phyloP scores from a whole-genome alignment of 2,888 invertebrate species.

The Entomobrya multifasciata region DNA sequence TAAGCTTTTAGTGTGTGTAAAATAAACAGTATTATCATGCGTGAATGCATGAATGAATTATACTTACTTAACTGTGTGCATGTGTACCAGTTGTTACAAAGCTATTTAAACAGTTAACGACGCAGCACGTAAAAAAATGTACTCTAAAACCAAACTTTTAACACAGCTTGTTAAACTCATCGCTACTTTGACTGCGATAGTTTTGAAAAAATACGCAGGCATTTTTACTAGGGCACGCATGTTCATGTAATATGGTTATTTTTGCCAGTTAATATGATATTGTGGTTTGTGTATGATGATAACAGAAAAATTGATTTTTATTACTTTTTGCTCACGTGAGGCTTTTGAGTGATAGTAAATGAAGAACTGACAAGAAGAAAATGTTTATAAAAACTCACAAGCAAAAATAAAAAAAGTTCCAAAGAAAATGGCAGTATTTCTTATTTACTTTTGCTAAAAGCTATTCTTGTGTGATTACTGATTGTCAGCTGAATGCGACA shows the following conservation, averaged over 20 bases:
- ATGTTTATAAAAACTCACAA: neutral
- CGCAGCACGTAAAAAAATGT: conserved; percentile 31
- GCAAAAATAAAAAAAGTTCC: conserved; percentile 12
- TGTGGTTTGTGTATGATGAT: too few relatives aligned
- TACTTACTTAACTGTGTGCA: neutral
- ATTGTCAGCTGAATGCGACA: neutral
- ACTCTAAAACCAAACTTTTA: neutral
- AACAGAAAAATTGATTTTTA: conserved; percentile 7
- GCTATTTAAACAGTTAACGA: conserved; percentile 43
- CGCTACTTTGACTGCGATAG: neutral
- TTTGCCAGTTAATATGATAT: neutral
- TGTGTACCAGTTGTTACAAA: neutral
- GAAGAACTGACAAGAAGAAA: neutral
- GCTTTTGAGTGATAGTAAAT: neutral
- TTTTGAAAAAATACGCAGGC: neutral
- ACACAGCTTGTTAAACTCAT: conserved; percentile 41
- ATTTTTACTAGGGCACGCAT: conserved; percentile 48
- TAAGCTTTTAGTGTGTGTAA: neutral
- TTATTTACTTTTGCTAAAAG: neutral
- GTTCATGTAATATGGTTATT: neutral
- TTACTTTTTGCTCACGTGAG: conserved; percentile 50
- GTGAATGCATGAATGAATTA: conserved; percentile 51
- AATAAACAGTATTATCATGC: conserved; percentile 50
- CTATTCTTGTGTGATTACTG: neutral
- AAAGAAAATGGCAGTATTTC: neutral